phyloP scores from a whole-genome alignment of 2,888 invertebrate species.

The Drosophila kuntzei region DNA sequence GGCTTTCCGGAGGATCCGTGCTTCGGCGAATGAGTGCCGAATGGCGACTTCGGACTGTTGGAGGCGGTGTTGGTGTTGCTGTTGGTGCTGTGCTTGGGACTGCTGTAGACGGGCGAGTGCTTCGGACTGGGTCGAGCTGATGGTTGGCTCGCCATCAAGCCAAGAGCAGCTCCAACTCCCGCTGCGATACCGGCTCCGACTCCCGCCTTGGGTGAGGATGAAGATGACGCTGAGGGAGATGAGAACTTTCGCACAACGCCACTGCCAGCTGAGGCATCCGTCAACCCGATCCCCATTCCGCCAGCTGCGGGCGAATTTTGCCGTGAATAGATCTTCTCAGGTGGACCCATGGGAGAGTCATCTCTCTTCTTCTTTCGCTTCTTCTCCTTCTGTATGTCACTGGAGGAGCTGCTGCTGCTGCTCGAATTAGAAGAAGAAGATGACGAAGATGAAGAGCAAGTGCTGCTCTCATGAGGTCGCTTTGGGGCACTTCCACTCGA shows the following conservation, averaged over 20 bases:
- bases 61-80: slow-evolving; percentile 91
- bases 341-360: slow-evolving; percentile 88
- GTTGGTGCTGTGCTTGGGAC: slow-evolving; percentile 90
- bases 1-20: slow-evolving; percentile 93
- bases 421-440: slow-evolving; percentile 36
- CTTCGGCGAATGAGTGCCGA: slow-evolving; percentile 92
- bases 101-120: slow-evolving; percentile 86
- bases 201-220: slow-evolving; percentile 85
- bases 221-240: slow-evolving; percentile 86
- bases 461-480: slow-evolving; percentile 60
- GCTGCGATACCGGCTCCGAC: slow-evolving; percentile 29
- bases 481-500: slow-evolving; percentile 51
- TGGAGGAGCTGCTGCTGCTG: slow-evolving; percentile 32
- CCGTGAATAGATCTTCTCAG: slow-evolving; percentile 91
- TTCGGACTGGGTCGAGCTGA: slow-evolving; percentile 88
- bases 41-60: slow-evolving; percentile 91
- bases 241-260: slow-evolving; percentile 88
- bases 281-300: slow-evolving; percentile 23
- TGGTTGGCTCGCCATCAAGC: slow-evolving; percentile 65
- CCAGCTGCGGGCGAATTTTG: slow-evolving; percentile 86
- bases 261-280: slow-evolving; percentile 87
- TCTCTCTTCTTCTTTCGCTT: slow-evolving; percentile 91
- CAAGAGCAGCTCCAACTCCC: slow-evolving; percentile 48
- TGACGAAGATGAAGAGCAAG: slow-evolving; percentile 51
- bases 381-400: slow-evolving; percentile 87